phyloP scores from a whole-genome alignment of 2,797 vertebrate species.

The Phaenicophaeus curvirostris region DNA sequence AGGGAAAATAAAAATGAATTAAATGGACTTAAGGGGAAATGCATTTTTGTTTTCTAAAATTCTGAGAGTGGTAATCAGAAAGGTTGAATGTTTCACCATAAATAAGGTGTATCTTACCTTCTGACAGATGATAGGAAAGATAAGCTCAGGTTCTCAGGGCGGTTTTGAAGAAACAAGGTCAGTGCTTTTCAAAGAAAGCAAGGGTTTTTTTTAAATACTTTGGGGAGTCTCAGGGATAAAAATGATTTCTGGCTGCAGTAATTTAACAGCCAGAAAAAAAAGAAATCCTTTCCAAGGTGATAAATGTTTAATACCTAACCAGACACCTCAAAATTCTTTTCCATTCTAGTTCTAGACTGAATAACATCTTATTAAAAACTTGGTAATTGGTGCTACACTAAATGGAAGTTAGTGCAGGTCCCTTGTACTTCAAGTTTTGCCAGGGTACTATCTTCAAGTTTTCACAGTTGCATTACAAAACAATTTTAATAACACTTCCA shows the following conservation, averaged over 20 bases:
- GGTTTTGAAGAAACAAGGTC: slow-evolving; percentile 22
- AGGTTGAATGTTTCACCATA: not conserved
- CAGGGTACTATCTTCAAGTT: not conserved
- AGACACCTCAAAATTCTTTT: slow-evolving; percentile 10
- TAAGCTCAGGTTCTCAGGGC: not conserved
- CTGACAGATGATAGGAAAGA: not conserved
- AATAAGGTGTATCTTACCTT: not conserved
- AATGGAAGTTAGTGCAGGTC: not conserved
- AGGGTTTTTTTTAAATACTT: not conserved
- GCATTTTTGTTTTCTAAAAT: not conserved
- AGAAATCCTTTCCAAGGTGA: not conserved
- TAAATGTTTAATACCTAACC: not conserved
- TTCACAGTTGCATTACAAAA: not conserved
- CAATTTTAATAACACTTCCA: not conserved
- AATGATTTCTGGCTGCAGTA: not conserved
- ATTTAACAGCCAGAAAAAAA: not conserved
- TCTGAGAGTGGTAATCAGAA: not conserved
- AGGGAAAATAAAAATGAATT: not conserved
- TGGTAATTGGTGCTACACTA: not conserved
- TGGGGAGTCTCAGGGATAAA: not conserved
- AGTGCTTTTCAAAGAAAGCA: not conserved
- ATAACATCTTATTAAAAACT: not conserved
- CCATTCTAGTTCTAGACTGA: not conserved
- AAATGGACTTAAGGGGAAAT: not conserved
- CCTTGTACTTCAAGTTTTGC: not conserved